These are phyloP conservation scores for Desmophyllum pertusum DNA, from an alignment of 92 coral and sea anemone genomes.

Conservation along the genomic window DNA sequence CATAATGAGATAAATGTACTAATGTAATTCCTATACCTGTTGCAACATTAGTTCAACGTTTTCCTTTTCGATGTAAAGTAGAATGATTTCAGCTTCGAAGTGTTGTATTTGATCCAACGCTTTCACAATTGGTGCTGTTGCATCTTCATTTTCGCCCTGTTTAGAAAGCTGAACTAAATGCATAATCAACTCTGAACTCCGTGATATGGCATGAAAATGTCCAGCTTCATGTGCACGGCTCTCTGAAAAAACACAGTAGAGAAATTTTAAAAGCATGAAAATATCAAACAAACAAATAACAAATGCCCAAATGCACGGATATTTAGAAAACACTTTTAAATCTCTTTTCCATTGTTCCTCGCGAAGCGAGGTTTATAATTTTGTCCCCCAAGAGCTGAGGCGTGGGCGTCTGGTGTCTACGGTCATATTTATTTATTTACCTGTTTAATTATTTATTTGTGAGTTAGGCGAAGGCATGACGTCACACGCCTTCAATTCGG, in stretches of 20 bases:
- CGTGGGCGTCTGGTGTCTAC: no score
- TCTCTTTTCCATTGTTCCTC: no score
- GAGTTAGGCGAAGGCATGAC: no score
- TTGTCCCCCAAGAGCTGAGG: no score
- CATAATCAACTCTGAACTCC: background rate
- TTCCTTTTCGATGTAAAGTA: conserved; percentile 45
- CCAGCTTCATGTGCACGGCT: conserved; percentile 26
- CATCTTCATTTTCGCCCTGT: background rate
- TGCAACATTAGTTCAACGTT: conserved; percentile 23
- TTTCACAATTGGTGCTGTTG: background rate
- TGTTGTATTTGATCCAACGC: conserved; percentile 26
- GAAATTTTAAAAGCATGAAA: no score
- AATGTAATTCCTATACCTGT: no score
- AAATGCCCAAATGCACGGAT: background rate
- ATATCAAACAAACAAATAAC: background rate
- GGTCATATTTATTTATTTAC: no score
- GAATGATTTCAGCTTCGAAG: conserved; percentile 49
- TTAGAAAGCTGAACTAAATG: conserved; percentile 14
- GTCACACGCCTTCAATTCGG: no score
- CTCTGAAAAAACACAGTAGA: conserved; percentile 11
- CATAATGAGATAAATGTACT: background rate
- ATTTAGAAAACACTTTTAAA: no score
- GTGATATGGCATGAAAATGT: conserved; percentile 13
- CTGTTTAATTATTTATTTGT: no score
- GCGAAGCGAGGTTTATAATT: no score